Base-by-base conservation (phyloP, 1,140 invertebrate genomes). In the Armadillidium nasatum region DNA sequence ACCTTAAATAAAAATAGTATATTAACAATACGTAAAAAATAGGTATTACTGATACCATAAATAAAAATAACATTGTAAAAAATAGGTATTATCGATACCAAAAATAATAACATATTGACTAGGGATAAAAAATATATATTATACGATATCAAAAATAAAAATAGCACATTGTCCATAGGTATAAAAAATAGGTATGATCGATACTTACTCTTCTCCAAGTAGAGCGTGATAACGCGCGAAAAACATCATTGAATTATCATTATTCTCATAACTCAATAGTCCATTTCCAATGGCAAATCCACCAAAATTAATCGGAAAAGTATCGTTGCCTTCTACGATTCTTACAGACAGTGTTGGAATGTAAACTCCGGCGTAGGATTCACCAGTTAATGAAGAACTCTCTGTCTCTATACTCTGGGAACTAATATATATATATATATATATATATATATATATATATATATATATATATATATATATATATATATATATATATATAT, bases 231-330 rank as follows among this genome's bases (percentile, higher is more conserved):
- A 87, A 44, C 77, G 76, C 74, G 86, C 87, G 21, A 83, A 85
- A 82, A 88, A 87, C 76, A 87, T 85, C 10, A 88, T 81, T 2
- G 86, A 87, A 79, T 88, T 84, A 46, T 83, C 83, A 70, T 87
- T 85, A 66, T 85, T 82, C 19, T 82, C 77, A 23, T 82, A 80
- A 80, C 84, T 84, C 10, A 85, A 82, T 68, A 86, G 82, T 33
- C 87, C 87, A 84, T 88, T 88, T 67, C 87, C 87, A 78, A 88
- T 84, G 33, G 84, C 86, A 82, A 87, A 85, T 44, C 87, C 87
- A 83, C 86, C 75, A 21, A 80, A 72, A 67, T 80, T 80, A 10
- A 87, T 84, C 44, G 72, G 72, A 44, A 19, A 54, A 3, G 72
- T 73, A 44, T 73, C 72, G 21, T 73, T 73, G 44, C 67, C 67